These are phyloP conservation scores for Pantelozetes paolii DNA, from an alignment of 2,888 invertebrate genomes.

Conservation along the genomic window DNA sequence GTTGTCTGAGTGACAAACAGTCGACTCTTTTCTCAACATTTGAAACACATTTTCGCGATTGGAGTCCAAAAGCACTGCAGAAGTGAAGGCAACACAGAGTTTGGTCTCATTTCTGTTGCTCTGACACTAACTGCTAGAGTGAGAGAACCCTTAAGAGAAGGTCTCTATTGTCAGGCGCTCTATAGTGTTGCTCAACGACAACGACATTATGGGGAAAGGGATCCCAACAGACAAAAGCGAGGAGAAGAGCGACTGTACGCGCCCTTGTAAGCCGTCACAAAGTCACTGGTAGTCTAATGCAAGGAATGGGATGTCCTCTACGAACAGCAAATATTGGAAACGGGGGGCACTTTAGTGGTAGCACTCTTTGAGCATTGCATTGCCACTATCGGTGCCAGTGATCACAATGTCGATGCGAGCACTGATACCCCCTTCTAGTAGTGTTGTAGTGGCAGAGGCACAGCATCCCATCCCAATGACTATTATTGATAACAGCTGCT, in stretches of 20 bases:
- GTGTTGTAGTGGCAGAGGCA: background rate
- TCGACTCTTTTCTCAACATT: background rate
- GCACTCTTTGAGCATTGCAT: background rate
- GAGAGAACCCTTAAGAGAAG: background rate
- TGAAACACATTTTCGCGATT: background rate
- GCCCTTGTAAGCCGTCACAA: slow-evolving; percentile 30
- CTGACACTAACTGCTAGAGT: background rate
- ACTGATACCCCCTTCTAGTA: slow-evolving; percentile 23
- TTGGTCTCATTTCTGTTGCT: slow-evolving; percentile 14
- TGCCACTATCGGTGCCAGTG: background rate
- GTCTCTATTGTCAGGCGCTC: slow-evolving; percentile 11
- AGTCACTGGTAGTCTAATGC: slow-evolving; percentile 13
- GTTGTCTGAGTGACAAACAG: background rate
- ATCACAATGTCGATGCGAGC: slow-evolving; percentile 1
- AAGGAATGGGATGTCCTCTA: slow-evolving; percentile 13
- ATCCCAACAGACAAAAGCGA: background rate
- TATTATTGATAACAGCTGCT: slow-evolving; percentile 35
- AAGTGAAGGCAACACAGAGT: background rate
- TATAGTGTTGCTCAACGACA: slow-evolving; percentile 21
- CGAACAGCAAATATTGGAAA: slow-evolving; percentile 9
- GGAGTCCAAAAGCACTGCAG: background rate
- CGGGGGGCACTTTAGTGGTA: background rate
- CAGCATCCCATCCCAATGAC: slow-evolving; percentile 21
- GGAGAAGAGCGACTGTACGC: slow-evolving; percentile 18
- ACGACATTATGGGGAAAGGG: slow-evolving; percentile 24